These are phyloP conservation scores for Poecile montanus DNA, from an alignment of 2,797 vertebrate genomes.

Conservation along the genomic window DNA sequence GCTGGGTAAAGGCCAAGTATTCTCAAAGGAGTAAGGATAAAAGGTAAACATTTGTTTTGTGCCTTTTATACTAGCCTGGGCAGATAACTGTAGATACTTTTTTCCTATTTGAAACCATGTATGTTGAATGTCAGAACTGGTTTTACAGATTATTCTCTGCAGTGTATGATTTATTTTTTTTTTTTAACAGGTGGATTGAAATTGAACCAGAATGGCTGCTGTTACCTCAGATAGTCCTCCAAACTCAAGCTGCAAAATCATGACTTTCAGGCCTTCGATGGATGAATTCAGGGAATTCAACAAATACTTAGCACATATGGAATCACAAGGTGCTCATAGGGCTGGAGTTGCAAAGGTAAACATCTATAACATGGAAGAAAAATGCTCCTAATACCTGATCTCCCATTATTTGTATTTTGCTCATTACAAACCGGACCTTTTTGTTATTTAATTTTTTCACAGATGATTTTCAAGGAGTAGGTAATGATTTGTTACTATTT, in stretches of 20 bases:
- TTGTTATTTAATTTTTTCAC: background rate
- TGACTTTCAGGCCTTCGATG: slow-evolving; percentile 95
- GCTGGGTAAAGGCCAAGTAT: background rate
- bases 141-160: background rate
- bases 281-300: slow-evolving; percentile 96
- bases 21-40: background rate
- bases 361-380: background rate
- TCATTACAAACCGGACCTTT: background rate
- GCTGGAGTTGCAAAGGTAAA: slow-evolving; percentile 96
- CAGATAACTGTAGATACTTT: background rate
- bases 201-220: slow-evolving; percentile 83
- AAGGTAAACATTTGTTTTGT: background rate
- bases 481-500: background rate
- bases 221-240: slow-evolving; percentile 80
- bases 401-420: background rate
- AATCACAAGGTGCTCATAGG: slow-evolving; percentile 95
- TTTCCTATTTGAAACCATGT: background rate
- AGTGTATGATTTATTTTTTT: background rate
- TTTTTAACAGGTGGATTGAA: slow-evolving; percentile 30
- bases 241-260: slow-evolving; percentile 95
- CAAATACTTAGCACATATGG: slow-evolving; percentile 93
- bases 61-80: background rate
- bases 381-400: background rate
- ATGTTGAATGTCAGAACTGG: background rate
- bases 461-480: background rate